These are phyloP conservation scores for Philonicus albiceps DNA, from an alignment of 2,888 invertebrate genomes.

Conservation along the genomic window DNA sequence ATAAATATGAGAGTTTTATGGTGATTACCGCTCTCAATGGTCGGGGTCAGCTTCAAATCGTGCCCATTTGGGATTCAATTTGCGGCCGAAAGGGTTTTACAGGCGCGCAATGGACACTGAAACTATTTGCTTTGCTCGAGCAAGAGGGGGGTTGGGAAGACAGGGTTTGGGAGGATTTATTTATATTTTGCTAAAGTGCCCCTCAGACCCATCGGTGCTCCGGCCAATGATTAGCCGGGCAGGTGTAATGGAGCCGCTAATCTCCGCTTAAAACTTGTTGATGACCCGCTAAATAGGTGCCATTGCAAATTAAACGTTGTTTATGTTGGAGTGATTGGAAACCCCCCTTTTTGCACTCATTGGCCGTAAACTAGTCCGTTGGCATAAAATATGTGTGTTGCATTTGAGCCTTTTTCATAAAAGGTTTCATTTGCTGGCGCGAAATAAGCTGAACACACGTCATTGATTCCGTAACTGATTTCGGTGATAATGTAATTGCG, in stretches of 20 bases:
- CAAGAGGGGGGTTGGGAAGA: not conserved
- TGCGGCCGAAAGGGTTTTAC: not conserved
- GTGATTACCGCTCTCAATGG: constrained; percentile 15
- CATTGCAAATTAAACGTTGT: not conserved
- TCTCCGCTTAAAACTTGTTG: not conserved
- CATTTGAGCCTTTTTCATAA: not conserved
- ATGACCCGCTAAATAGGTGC: not conserved
- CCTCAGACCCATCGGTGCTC: not conserved
- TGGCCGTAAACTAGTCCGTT: not conserved
- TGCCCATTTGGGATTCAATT: constrained; percentile 30
- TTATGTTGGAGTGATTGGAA: not conserved
- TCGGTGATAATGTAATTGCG: not conserved
- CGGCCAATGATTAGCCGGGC: not conserved
- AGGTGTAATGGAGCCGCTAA: not conserved
- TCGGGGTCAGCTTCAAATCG: constrained; percentile 34
- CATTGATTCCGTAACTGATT: not conserved
- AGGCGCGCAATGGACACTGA: not conserved
- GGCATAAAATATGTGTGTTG: not conserved
- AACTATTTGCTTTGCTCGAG: not conserved
- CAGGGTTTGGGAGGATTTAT: not conserved
- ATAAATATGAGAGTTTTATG: constrained; percentile 40
- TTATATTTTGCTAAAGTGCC: not conserved
- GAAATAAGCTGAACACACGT: not conserved
- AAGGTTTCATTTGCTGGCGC: not conserved
- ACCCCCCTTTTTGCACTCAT: not conserved